A percentile compares a stretch with the other conserved stretches of the same genome.
Evolutionary conservation across 2,797 vertebrate species (phyloP).

Genomic region (Anableps anableps): DNA sequence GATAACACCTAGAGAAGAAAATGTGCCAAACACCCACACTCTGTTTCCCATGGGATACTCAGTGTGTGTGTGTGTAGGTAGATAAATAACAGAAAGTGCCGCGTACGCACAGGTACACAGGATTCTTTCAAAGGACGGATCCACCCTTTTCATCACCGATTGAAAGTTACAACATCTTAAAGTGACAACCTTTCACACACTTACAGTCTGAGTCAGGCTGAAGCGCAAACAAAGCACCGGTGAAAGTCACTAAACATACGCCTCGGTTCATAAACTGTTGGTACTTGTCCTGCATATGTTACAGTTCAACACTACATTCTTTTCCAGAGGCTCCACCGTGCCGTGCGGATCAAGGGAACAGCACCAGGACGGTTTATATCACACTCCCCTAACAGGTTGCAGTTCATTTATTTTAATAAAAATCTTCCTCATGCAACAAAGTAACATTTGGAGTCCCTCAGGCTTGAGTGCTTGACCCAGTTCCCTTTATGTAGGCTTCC

Average conservation of each 20-base stretch:
- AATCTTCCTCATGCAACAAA: not conserved
- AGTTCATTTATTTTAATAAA: not conserved
- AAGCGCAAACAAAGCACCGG: not conserved
- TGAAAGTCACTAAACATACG: not conserved
- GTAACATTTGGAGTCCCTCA: not conserved
- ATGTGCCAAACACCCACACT: constrained; percentile 15
- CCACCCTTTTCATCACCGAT: not conserved
- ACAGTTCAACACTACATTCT: not conserved
- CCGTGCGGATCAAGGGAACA: too few species aligned
- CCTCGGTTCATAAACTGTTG: too few species aligned
- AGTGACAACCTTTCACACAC: not conserved
- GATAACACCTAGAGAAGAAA: constrained; percentile 6
- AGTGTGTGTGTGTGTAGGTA: constrained; percentile 7
- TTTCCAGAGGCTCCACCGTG: too few species aligned
- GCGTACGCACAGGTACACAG: too few species aligned
- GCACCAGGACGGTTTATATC: too few species aligned
- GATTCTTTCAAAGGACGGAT: not conserved
- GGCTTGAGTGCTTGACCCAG: not conserved
- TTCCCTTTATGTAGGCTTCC: too few species aligned
- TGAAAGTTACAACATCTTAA: not conserved
- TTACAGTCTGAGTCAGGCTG: not conserved
- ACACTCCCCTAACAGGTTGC: too few species aligned
- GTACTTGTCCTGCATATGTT: not conserved
- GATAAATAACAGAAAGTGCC: not conserved
- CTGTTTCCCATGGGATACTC: constrained; percentile 52